Evolutionary conservation across 2,888 invertebrate species (phyloP).

Genomic region (Hydraecia micacea): DNA sequence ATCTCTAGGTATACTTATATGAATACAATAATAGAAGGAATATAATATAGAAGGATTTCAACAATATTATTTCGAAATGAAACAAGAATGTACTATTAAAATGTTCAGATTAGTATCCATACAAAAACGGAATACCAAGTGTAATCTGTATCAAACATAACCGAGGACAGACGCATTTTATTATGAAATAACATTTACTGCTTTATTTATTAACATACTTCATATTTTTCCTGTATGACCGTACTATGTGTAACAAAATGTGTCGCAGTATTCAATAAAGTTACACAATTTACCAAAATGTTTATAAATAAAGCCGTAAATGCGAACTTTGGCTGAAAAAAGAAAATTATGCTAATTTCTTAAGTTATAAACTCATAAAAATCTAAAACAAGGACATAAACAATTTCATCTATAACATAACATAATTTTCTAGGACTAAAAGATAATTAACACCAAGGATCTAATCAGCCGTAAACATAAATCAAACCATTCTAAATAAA

Average conservation of each 20-base stretch:
- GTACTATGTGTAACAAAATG: constrained; percentile 11
- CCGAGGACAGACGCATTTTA: constrained; percentile 31
- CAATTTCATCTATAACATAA: constrained; percentile 85
- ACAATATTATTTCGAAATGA: constrained; percentile 18
- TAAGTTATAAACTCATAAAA: constrained; percentile 82
- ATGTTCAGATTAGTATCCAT: constrained; percentile 35
- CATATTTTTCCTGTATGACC: constrained; percentile 18
- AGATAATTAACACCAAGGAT: constrained; percentile 67
- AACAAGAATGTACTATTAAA: constrained; percentile 5
- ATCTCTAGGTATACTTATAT: constrained; percentile 69
- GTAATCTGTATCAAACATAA: constrained; percentile 24
- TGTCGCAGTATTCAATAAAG: constrained; percentile 18
- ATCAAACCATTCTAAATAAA: constrained; percentile 36
- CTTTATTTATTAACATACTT: constrained; percentile 56
- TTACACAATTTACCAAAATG: constrained; percentile 29
- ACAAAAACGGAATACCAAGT: constrained; percentile 30
- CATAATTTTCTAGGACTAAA: constrained; percentile 75
- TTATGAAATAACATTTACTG: constrained; percentile 51
- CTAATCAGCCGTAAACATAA: constrained; percentile 57
- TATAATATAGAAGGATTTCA: constrained; percentile 25
- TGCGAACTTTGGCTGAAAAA: constrained; percentile 81
- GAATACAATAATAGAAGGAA: constrained; percentile 44
- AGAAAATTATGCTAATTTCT: constrained; percentile 69
- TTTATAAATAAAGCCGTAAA: constrained; percentile 62
- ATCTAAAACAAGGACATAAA: constrained; percentile 87